Conservation (phyloP, 1,140 invertebrate genomes). For the Penaeus japonicus region DNA sequence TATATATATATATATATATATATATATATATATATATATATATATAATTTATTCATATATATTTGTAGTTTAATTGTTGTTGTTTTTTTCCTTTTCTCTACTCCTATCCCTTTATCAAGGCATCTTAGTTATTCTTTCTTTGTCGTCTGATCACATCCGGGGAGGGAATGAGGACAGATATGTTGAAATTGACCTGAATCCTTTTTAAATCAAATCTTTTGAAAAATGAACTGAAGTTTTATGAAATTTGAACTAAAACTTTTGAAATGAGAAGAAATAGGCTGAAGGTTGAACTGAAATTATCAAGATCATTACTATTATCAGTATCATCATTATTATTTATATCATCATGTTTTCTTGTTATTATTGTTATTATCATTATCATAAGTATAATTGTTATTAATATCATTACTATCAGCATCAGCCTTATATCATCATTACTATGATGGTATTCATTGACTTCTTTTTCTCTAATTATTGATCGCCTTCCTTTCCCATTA, state of each 20-base stretch:
- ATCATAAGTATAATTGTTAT: not conserved
- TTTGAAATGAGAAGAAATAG: not conserved
- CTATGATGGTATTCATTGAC: not conserved
- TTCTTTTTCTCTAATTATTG: not conserved
- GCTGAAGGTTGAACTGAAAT: not conserved
- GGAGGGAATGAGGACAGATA: no score
- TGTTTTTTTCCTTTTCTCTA: not conserved
- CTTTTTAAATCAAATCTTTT: no score
- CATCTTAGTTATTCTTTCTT: no score
- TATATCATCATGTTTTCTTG: not conserved
- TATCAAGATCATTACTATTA: not conserved
- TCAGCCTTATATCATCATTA: not conserved
- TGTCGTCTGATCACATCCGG: no score
- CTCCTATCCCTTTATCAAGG: no score
- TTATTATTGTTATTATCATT: not conserved
- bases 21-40: no score
- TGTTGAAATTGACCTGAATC: no score
- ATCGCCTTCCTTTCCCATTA: no score
- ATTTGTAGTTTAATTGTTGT: not conserved
- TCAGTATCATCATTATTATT: not conserved
- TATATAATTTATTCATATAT: not conserved
- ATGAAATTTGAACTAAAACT: not conserved
- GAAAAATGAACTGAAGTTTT: no score
- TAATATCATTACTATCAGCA: not conserved
- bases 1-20: not conserved